These are phyloP conservation scores for Brienomyrus longianalis DNA, from an alignment of 2,113 vertebrate species.

Conservation along the genomic window DNA sequence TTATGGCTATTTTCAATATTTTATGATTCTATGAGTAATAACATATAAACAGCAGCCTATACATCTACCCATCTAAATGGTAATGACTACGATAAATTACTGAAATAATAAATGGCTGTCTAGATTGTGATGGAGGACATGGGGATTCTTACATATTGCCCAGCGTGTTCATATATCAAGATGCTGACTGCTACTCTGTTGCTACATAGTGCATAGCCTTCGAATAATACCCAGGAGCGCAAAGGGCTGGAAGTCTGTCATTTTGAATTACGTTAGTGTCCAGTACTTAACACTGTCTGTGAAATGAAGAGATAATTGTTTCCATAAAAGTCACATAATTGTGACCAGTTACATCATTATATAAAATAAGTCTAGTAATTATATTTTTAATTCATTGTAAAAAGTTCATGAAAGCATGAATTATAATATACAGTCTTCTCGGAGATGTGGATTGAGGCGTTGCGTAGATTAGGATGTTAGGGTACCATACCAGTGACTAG, in stretches of 20 bases:
- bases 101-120: neutral
- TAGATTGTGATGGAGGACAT: neutral
- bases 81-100: neutral
- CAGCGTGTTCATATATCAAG: neutral
- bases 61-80: neutral
- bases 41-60: conserved; percentile 5
- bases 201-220: neutral
- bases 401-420: neutral
- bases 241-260: neutral
- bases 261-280: neutral
- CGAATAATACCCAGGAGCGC: neutral
- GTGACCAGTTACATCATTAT: neutral
- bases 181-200: neutral
- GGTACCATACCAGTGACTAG: neutral
- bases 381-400: neutral
- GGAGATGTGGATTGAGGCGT: neutral
- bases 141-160: neutral
- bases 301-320: neutral
- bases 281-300: neutral
- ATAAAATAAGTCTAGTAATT: neutral
- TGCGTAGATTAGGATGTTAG: neutral
- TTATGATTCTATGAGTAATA: conserved; percentile 6
- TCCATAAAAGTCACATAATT: neutral
- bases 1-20: neutral
- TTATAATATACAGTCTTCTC: neutral